Conservation (phyloP, 2,797 vertebrate genomes). For the Emydoidea blandingii region DNA sequence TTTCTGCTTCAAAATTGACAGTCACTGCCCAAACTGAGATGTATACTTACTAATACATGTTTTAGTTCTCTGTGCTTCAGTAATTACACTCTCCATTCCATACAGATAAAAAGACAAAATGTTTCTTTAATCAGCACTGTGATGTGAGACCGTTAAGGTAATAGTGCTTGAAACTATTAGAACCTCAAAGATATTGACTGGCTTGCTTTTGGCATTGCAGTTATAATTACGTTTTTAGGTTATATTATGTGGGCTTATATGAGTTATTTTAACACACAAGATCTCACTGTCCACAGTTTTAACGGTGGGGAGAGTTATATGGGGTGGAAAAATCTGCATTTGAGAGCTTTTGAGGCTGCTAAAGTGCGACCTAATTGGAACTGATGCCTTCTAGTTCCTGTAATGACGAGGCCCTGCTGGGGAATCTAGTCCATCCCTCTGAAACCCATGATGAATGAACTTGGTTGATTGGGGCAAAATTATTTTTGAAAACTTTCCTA, state of each 20-base stretch:
- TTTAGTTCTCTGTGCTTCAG: constrained; percentile 75
- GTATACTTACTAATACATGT: constrained; percentile 81
- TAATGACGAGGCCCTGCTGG: not conserved
- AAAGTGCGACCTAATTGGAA: not conserved
- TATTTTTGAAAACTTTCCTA: not conserved
- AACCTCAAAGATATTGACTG: constrained; percentile 78
- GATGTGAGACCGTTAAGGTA: constrained; percentile 83
- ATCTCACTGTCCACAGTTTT: constrained; percentile 59
- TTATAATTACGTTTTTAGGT: constrained; percentile 81
- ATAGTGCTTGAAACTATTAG: constrained; percentile 83
- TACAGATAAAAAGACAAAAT: constrained; percentile 84
- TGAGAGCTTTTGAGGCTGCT: not conserved
- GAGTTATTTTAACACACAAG: constrained; percentile 72
- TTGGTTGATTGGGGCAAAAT: not conserved
- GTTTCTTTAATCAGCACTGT: constrained; percentile 83
- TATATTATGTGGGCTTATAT: constrained; percentile 71
- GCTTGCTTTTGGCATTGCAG: constrained; percentile 76
- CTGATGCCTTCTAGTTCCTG: not conserved
- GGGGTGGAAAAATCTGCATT: constrained; percentile 26
- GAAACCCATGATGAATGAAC: not conserved
- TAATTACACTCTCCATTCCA: constrained; percentile 78
- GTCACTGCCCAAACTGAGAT: constrained; percentile 61
- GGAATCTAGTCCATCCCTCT: not conserved
- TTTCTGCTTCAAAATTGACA: constrained; percentile 52
- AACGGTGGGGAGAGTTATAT: not conserved